Evolutionary conservation across 2,888 invertebrate genomes (phyloP), one percentile per base, ranked within the genome.

Genomic region (Andrena hattorfiana): DNA sequence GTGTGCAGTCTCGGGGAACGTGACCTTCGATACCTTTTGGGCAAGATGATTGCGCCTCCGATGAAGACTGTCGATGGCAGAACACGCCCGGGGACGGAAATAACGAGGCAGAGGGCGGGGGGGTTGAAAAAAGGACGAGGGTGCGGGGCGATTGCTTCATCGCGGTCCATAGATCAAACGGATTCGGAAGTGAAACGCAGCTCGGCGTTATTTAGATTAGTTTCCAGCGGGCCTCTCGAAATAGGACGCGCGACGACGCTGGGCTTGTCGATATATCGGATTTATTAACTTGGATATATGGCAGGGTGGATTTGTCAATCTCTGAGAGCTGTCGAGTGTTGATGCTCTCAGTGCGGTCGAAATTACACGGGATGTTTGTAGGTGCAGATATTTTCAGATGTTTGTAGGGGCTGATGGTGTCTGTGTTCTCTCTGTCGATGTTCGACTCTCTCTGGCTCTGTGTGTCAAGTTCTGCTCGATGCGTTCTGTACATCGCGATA

Each of bases 131-230:
- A 42, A n/a, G 42, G 10, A 16, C 3, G 28, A n/a, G 28, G 6
- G n/a, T 4, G 7, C 13, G 30, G 16, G 28, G 64, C 69, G 81
- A 81, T 83, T 75, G 76, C 71, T 69, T 64, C 76, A n/a, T 68
- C 51, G 59, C 48, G 70, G 75, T 62, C 30, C 62, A 62, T 16
- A 68, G 83, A 71, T 76, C 71, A 81, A 75, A 72, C 64, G 67
- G 49, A 49, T 28, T 51, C 54, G 66, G 71, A 81, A 82, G 81
- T 71, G 82, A 71, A 81, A 81, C 73, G 81, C 73, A 51, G 67
- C 73, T 69, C 49, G 35, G 81, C 81, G 81, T 81, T 81, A 73
- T 74, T 81, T 74, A 68, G 64, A 68, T 81, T 73, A 69, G 81
- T 66, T 81, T 73, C 64, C 30, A 72, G 13, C 26, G 67, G 35